Evolutionary conservation across 1,140 invertebrate species (phyloP).

Genomic region (Drosophila setifemur): DNA sequence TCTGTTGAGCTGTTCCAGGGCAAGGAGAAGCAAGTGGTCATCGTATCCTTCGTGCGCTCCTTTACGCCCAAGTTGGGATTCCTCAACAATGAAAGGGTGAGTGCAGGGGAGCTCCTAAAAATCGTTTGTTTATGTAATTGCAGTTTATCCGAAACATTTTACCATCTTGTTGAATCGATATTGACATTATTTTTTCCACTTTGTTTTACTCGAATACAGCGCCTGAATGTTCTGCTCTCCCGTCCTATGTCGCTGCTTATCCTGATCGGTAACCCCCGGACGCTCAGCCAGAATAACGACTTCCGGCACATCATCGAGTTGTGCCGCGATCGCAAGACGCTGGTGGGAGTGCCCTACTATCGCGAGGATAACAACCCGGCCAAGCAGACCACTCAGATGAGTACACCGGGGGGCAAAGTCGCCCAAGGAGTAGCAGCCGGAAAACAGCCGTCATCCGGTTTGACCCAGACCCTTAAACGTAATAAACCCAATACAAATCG

Average conservation of each 20-base stretch:
- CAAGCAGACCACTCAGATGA: conserved; percentile 18
- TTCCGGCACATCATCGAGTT: conserved; percentile 64
- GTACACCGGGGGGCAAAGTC: background rate
- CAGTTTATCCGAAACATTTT: too few relatives aligned
- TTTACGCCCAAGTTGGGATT: conserved; percentile 87
- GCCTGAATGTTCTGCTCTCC: conserved; percentile 93
- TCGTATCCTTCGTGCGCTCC: conserved; percentile 91
- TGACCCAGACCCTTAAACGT: conserved; percentile 53
- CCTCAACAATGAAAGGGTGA: conserved; percentile 87
- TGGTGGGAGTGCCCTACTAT: conserved; percentile 57
- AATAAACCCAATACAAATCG: conserved; percentile 27
- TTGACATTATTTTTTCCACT: conserved; percentile 49
- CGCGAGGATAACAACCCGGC: conserved; percentile 39
- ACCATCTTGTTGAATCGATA: too few relatives aligned
- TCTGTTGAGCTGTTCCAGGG: conserved; percentile 95
- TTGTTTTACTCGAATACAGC: conserved; percentile 77
- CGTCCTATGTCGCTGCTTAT: conserved; percentile 90
- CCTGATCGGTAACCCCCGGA: conserved; percentile 90
- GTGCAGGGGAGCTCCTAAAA: too few relatives aligned
- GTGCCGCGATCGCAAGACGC: conserved; percentile 57
- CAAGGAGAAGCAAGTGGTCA: conserved; percentile 90
- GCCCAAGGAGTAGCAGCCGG: background rate
- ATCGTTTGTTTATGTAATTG: too few relatives aligned
- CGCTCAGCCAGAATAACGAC: conserved; percentile 59
- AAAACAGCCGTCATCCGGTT: background rate